Percentiles rank a stretch among this genome's conserved stretches.
Conservation (phyloP, 2,113 vertebrate species). For the Pterocles orientalis region DNA sequence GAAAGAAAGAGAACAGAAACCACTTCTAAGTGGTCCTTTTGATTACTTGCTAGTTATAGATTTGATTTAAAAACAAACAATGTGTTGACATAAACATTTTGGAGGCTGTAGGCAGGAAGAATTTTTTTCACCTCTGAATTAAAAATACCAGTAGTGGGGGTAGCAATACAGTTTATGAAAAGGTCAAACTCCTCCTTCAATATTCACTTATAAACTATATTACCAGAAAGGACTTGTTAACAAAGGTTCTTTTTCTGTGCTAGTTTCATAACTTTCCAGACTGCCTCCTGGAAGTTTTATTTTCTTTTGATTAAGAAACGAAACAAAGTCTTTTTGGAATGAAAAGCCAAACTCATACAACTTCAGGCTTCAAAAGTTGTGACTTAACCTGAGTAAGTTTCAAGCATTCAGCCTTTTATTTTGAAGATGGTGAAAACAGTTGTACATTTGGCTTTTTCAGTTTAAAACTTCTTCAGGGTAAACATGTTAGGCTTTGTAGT, state of each 20-base stretch:
- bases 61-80: not conserved
- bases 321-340: not conserved
- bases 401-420: not conserved
- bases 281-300: not conserved
- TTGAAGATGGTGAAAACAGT: not conserved
- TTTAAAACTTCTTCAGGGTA: not conserved
- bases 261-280: not conserved
- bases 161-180: not conserved
- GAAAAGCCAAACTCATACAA: not conserved
- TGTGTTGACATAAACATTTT: not conserved
- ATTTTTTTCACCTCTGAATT: not conserved
- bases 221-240: not conserved
- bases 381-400: not conserved
- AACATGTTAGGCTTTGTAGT: not conserved
- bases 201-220: not conserved
- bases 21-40: not conserved
- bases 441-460: not conserved
- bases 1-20: not conserved
- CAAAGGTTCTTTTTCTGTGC: not conserved
- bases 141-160: not conserved
- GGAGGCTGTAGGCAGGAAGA: not conserved
- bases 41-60: not conserved
- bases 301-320: not conserved
- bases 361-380: not conserved
- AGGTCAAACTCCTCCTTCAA: not conserved